A percentile compares a stretch with the other conserved stretches of the same genome.
phyloP scores from a whole-genome alignment of 2,888 invertebrate genomes.

The Callyntrura sp. region DNA sequence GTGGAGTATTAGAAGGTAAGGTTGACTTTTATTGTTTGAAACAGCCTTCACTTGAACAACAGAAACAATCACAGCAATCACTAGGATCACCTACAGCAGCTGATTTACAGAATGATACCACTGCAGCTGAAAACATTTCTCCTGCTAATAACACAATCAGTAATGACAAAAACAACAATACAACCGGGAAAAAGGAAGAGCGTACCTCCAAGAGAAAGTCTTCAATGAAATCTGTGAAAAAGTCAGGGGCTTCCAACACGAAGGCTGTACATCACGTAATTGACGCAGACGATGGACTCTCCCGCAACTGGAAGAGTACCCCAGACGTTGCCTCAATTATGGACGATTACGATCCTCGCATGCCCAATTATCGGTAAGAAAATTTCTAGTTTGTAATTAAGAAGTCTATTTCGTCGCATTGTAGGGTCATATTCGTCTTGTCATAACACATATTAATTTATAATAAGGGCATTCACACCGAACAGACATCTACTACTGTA shows the following conservation, averaged over 20 bases:
- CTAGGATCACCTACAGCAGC: background rate
- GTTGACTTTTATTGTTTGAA: constrained; percentile 23
- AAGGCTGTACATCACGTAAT: constrained; percentile 59
- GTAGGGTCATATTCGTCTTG: too few species aligned
- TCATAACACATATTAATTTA: too few species aligned
- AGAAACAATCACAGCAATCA: constrained; percentile 42
- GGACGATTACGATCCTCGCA: constrained; percentile 72
- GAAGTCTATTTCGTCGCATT: too few species aligned
- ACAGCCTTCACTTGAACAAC: constrained; percentile 51
- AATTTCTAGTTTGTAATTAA: too few species aligned
- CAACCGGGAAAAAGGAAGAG: constrained; percentile 63
- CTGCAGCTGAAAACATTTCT: constrained; percentile 21
- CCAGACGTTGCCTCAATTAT: constrained; percentile 79
- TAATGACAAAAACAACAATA: constrained; percentile 48
- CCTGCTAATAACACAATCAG: background rate
- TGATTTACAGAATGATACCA: background rate
- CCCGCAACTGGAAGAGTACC: constrained; percentile 82
- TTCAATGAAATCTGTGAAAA: constrained; percentile 58
- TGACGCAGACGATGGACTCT: constrained; percentile 54
- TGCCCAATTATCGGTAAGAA: constrained; percentile 66
- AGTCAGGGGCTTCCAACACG: constrained; percentile 58
- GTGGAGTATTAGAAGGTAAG: background rate
- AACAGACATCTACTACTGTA: too few species aligned
- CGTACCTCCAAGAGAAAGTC: constrained; percentile 66
- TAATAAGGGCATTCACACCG: too few species aligned